Base-by-base conservation (phyloP, 2,888 invertebrate species). In the Petrolisthes cinctipes region DNA sequence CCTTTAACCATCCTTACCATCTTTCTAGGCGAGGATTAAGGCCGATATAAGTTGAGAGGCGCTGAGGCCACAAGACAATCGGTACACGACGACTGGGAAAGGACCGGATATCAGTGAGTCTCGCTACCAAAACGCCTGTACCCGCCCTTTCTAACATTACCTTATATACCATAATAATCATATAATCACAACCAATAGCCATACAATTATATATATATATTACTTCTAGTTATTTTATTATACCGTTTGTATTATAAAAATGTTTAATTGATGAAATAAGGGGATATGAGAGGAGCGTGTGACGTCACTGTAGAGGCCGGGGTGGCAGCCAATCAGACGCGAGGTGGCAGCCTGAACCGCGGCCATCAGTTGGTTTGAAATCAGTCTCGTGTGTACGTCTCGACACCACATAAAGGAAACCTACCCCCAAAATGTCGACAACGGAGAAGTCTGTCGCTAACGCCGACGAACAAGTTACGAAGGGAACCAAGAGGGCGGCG, bases 401-500 rank as follows among this genome's bases (percentile, higher is more conserved):
- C 87, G 61, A 79, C 73, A 73, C 81, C 37, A 86, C 83, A 9
- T 68, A 68, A 78, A 68, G 86, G 56, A 82, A 68, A 66, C 57
- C 23, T 56, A 76, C 80, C 54, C 51, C 73, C 83, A 86, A 78
- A 79, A 88, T 88, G 87, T 88, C 87, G 9, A 83, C 87, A 73
- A 88, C 87, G 75, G 87, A 88, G 84, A 88, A 88, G 81, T 79
- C 87, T 84, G 87, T 88, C 75, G 84, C 87, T 73, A 87, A 87
- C 83, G 94, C 95, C 91, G 93, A 96, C 93, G 95, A 95, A 88
- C 94, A 88, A 73, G 91, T 91, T 61, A 90, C 96, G 93, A 96
- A 96, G 94, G 96, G 96, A 94, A 96, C 96, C 93, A 97, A 97
- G 94, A 95, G 97, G 94, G 95, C 96, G 94, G 96, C 96, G 92